phyloP scores from a whole-genome alignment of 2,888 invertebrate species.

The Spialia ferax region DNA sequence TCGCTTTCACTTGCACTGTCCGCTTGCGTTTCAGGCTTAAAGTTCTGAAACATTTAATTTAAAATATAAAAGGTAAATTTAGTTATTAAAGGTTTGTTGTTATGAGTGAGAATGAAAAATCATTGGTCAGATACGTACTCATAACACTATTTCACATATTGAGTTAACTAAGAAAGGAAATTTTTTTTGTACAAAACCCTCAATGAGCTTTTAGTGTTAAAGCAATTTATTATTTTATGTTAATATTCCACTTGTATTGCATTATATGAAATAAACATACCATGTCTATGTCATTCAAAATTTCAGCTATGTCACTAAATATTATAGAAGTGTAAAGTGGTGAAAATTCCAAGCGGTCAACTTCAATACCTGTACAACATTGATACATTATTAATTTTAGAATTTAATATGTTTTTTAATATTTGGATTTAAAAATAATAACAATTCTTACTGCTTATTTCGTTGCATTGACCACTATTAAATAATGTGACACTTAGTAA shows the following conservation, averaged over 20 bases:
- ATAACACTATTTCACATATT: no score
- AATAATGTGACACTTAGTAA: conserved; percentile 8
- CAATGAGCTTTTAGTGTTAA: no score
- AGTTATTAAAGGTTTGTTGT: no score
- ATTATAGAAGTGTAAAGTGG: conserved; percentile 76
- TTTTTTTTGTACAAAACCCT: no score
- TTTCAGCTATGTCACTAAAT: conserved; percentile 75
- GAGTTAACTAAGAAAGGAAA: no score
- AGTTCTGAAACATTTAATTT: conserved; percentile 58
- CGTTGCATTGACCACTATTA: conserved; percentile 50
- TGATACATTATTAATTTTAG: neutral
- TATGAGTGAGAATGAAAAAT: no score
- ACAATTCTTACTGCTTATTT: conserved; percentile 64
- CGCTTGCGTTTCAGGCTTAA: conserved; percentile 56
- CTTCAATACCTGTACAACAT: conserved; percentile 13
- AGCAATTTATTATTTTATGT: no score
- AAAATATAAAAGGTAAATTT: neutral
- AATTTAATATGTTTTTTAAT: neutral
- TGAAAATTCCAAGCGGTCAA: conserved; percentile 58
- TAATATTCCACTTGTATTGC: no score
- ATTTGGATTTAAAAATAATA: conserved; percentile 30
- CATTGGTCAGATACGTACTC: no score
- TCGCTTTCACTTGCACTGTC: conserved; percentile 70
- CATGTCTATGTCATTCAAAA: conserved; percentile 70
- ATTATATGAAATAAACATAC: conserved; percentile 8